phyloP scores from a whole-genome alignment of 2,888 invertebrate genomes.

The Cantharis nigra region DNA sequence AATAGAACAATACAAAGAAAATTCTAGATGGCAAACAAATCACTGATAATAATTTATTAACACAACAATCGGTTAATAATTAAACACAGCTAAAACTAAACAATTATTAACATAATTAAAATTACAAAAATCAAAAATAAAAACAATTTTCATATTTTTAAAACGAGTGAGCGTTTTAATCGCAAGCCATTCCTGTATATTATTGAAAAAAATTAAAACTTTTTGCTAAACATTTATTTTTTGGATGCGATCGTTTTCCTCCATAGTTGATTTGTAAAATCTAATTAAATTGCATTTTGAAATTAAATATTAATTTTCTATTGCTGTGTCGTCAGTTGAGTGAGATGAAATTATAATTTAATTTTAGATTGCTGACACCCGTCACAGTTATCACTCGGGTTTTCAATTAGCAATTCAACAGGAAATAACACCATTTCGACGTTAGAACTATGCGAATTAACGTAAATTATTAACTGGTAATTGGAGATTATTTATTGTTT shows the following conservation, averaged over 20 bases:
- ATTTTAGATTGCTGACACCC: slow-evolving; percentile 11
- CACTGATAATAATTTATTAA: neutral
- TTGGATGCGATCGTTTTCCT: neutral
- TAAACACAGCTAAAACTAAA: too few relatives aligned
- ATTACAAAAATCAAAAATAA: too few relatives aligned
- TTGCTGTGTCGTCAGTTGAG: slow-evolving; percentile 1
- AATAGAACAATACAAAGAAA: too few relatives aligned
- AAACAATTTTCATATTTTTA: too few relatives aligned
- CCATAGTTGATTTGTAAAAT: neutral
- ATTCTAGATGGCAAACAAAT: too few relatives aligned
- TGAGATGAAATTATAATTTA: slow-evolving; percentile 8
- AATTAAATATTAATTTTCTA: slow-evolving; percentile 2
- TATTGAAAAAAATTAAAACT: neutral
- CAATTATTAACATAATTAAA: too few relatives aligned
- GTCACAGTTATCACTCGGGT: slow-evolving; percentile 7
- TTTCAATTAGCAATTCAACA: slow-evolving; percentile 14
- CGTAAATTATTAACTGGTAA: neutral
- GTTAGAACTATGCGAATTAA: neutral
- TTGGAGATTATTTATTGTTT: neutral
- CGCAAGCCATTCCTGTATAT: too few relatives aligned
- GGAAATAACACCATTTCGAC: slow-evolving; percentile 14
- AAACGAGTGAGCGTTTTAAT: too few relatives aligned
- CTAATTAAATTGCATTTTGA: neutral
- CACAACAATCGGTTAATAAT: too few relatives aligned
- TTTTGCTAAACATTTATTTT: neutral